Percentiles rank a stretch among this genome's conserved stretches.
Conservation (phyloP, 2,113 vertebrate species). For the Calidris pugnax region DNA sequence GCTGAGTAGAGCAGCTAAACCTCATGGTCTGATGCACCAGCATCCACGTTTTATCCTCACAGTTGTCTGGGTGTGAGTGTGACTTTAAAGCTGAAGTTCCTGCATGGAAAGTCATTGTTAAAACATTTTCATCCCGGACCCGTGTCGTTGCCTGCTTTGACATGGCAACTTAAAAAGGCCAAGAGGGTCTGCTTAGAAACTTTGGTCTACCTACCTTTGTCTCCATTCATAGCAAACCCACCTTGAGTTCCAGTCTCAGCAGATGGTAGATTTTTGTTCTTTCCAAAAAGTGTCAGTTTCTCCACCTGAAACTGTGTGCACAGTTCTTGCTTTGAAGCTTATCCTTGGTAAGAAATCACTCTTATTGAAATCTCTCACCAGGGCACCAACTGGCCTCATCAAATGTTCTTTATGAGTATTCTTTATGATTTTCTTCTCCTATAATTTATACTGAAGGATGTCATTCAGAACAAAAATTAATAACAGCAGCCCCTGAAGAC, state of each 20-base stretch:
- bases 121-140: neutral
- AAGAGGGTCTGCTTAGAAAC: neutral
- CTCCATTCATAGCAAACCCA: neutral
- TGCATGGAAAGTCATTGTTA: neutral
- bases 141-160: neutral
- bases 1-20: neutral
- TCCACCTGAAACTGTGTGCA: neutral
- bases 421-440: neutral
- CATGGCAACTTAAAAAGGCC: neutral
- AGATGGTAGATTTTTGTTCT: neutral
- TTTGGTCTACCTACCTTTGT: neutral
- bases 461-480: neutral
- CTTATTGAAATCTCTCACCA: conserved; percentile 27
- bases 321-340: neutral
- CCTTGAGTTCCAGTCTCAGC: neutral
- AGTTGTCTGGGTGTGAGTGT: no score
- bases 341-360: neutral
- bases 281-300: neutral
- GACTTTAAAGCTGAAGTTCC: neutral
- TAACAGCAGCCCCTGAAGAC: neutral
- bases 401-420: neutral
- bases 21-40: neutral
- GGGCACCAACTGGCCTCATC: neutral
- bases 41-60: neutral
- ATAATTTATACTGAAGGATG: neutral